Conservation (phyloP, 2,797 vertebrate genomes). For the Periparus ater region DNA sequence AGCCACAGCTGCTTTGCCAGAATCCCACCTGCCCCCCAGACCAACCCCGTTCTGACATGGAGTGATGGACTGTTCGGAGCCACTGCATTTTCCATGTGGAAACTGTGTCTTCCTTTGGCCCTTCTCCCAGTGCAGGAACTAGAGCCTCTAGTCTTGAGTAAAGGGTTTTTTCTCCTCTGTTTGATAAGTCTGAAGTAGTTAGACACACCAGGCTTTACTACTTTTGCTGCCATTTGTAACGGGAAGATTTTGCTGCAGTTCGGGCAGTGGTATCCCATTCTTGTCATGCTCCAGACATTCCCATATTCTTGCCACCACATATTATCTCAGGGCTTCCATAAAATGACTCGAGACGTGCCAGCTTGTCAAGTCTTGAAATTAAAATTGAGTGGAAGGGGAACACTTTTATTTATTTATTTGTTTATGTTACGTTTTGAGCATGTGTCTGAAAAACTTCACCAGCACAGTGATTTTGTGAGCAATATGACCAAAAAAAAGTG, state of each 20-base stretch:
- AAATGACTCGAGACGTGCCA: not conserved
- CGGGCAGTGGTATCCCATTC: not conserved
- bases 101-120: not conserved
- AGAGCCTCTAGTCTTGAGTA: not conserved
- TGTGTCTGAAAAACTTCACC: not conserved
- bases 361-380: not conserved
- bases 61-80: not conserved
- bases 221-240: not conserved
- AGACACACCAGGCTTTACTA: not conserved
- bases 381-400: not conserved
- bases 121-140: not conserved
- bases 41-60: fast-evolving
- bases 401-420: not conserved
- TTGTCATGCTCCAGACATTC: not conserved
- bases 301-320: not conserved
- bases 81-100: not conserved
- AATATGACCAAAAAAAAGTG: not conserved
- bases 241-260: not conserved
- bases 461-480: not conserved
- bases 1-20: not conserved
- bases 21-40: not conserved
- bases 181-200: not conserved
- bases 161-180: not conserved
- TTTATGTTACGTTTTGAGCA: not conserved
- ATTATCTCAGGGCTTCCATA: not conserved